A percentile compares a stretch with the other conserved stretches of the same genome.
These are phyloP conservation scores for Philereme transversata DNA, from an alignment of 2,888 invertebrate species.

Conservation along the genomic window DNA sequence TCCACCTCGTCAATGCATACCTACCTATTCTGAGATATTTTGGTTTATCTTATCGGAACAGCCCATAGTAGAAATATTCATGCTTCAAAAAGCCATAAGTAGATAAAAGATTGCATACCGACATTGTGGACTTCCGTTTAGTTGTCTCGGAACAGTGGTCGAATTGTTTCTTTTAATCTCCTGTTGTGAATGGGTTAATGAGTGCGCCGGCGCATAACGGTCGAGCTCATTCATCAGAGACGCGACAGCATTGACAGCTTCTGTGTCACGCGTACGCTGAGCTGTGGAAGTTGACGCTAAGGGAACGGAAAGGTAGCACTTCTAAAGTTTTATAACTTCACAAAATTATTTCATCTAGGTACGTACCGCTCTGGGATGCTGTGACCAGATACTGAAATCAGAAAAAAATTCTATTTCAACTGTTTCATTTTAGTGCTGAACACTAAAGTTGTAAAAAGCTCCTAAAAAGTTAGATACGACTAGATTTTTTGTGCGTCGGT, in stretches of 20 bases:
- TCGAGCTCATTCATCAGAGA: constrained; percentile 77
- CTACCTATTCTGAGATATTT: too few relatives aligned
- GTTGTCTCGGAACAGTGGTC: constrained; percentile 58
- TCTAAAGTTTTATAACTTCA: constrained; percentile 1
- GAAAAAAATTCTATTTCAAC: too few relatives aligned
- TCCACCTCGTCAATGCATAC: neutral
- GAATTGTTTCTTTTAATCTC: constrained; percentile 78
- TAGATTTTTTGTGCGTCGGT: constrained; percentile 33
- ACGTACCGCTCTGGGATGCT: too few relatives aligned
- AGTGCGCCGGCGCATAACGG: constrained; percentile 67
- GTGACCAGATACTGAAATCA: neutral
- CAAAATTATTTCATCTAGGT: neutral
- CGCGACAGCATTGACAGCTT: constrained; percentile 80
- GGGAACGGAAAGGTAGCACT: constrained; percentile 10
- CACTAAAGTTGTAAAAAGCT: neutral
- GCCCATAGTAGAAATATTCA: neutral
- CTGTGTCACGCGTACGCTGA: constrained; percentile 61
- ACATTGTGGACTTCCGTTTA: constrained; percentile 70
- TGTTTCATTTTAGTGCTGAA: neutral
- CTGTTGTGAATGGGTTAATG: constrained; percentile 74
- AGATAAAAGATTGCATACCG: constrained; percentile 39
- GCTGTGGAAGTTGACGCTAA: constrained; percentile 26
- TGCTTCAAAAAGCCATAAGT: constrained; percentile 7
- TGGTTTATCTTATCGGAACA: too few relatives aligned
- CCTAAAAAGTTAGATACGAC: constrained; percentile 15